phyloP scores from a whole-genome alignment of 2,888 invertebrate genomes.

The Eugnorisma glareosa region DNA sequence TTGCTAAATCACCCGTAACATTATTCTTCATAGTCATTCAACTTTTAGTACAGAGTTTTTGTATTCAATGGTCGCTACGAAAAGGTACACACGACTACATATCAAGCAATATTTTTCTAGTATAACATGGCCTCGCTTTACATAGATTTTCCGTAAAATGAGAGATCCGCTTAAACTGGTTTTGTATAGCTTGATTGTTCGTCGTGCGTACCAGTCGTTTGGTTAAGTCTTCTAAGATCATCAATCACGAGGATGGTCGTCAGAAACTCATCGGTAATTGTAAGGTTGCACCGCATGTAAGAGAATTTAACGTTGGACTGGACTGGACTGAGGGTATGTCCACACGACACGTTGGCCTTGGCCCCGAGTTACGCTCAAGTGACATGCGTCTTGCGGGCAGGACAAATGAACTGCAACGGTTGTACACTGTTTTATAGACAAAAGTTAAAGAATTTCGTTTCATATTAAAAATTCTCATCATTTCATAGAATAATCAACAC shows the following conservation, averaged over 20 bases:
- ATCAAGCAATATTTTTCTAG: not conserved
- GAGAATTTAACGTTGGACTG: not conserved
- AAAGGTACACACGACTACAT: not conserved
- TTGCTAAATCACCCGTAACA: no score
- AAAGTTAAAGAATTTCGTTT: no score
- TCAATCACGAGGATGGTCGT: slow-evolving; percentile 39
- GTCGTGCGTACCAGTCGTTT: not conserved
- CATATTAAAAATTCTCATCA: no score
- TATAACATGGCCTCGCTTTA: not conserved
- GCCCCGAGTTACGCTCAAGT: not conserved
- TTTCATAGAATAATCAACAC: no score
- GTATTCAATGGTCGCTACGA: not conserved
- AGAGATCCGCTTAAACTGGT: not conserved
- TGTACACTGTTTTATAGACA: no score
- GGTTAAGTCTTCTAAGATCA: slow-evolving; percentile 30
- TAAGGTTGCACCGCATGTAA: slow-evolving; percentile 10
- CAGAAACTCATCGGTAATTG: slow-evolving; percentile 35
- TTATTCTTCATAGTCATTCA: slow-evolving; percentile 4
- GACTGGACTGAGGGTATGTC: not conserved
- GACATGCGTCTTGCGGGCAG: not conserved
- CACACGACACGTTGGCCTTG: not conserved
- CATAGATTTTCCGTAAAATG: not conserved
- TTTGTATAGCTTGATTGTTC: not conserved
- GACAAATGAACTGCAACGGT: not conserved
- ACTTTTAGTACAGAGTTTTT: slow-evolving; percentile 5